phyloP scores from a whole-genome alignment of 2,113 vertebrate genomes.

The Telmatochromis sp. region DNA sequence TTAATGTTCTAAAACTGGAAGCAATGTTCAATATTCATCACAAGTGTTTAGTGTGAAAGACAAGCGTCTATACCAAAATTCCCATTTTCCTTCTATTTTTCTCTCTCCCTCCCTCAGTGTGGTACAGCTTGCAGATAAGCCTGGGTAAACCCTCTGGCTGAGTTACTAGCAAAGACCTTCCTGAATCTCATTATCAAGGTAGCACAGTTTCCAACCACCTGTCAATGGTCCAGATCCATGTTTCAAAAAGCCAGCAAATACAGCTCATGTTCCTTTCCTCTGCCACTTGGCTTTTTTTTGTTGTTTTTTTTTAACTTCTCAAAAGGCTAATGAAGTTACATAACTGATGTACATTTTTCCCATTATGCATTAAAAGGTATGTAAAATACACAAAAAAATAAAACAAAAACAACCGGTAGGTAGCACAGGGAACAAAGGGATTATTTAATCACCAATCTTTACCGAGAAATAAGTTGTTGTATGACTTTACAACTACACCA shows the following conservation, averaged over 20 bases:
- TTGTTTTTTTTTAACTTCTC: background rate
- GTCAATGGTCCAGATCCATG: background rate
- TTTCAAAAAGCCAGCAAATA: background rate
- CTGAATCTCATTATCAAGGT: constrained; percentile 53
- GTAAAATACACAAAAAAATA: background rate
- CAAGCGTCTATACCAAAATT: background rate
- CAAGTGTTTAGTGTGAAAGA: background rate
- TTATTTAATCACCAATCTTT: background rate
- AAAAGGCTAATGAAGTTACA: background rate
- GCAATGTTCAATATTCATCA: background rate
- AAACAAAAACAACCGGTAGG: background rate
- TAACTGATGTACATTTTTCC: background rate
- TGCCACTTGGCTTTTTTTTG: background rate
- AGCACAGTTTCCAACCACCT: constrained; percentile 36
- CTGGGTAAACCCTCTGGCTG: constrained; percentile 53
- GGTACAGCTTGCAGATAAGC: constrained; percentile 56
- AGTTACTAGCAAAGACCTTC: constrained; percentile 25
- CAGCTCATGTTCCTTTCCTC: background rate
- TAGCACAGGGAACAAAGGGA: background rate
- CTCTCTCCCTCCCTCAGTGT: background rate
- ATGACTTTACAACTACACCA: background rate
- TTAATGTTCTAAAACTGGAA: background rate
- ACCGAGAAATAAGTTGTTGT: background rate
- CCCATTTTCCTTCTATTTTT: background rate
- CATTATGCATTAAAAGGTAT: background rate